phyloP scores from a whole-genome alignment of 64 coral and sea anemone genomes.

The Dendrophyllia cribrosa region DNA sequence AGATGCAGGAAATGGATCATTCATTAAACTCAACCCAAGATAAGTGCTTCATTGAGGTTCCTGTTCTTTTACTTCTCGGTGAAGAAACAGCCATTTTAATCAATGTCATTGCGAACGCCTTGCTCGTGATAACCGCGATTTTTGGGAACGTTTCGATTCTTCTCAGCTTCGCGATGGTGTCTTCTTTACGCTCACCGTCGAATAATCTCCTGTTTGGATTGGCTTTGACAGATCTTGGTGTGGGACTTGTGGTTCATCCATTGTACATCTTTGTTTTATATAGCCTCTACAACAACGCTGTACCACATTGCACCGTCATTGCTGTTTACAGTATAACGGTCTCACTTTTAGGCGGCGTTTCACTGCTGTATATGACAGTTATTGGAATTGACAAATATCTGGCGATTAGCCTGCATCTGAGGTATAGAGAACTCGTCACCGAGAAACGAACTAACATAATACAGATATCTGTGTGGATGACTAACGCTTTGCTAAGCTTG shows the following conservation, averaged over 20 bases:
- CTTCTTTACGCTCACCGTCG: neutral
- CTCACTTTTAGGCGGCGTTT: neutral
- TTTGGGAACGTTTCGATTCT: conserved; percentile 23
- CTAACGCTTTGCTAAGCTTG: neutral
- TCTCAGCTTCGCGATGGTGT: neutral
- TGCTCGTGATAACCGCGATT: conserved; percentile 1
- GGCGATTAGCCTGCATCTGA: neutral
- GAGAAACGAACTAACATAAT: neutral
- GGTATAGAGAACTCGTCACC: neutral
- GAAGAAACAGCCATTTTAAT: neutral
- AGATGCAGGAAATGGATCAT: too few relatives aligned
- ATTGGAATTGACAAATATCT: conserved; percentile 14
- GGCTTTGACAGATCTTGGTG: conserved; percentile 25
- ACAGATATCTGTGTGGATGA: neutral
- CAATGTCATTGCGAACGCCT: neutral
- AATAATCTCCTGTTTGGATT: conserved; percentile 1
- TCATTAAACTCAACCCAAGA: too few relatives aligned
- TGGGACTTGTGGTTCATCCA: conserved; percentile 21
- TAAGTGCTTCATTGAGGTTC: neutral
- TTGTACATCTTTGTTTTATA: neutral
- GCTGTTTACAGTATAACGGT: neutral
- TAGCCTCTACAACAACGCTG: neutral
- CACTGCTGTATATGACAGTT: neutral
- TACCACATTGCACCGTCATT: neutral
- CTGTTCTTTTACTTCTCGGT: neutral